Evolutionary conservation across 2,888 invertebrate genomes (phyloP).

Genomic region (Chaitophorus viminalis): DNA sequence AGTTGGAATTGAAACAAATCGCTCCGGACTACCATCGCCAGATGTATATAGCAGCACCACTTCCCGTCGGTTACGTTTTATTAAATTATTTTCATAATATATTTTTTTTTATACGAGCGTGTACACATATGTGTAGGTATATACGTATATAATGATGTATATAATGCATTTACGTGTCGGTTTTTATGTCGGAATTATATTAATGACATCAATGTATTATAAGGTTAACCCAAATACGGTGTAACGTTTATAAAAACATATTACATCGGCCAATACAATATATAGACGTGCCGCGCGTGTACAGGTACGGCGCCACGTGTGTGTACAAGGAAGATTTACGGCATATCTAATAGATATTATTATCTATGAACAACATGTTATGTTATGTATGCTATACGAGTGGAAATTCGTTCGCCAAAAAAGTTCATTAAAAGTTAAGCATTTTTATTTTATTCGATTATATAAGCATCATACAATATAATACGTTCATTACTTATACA

Average conservation of each 20-base stretch:
- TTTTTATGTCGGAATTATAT: constrained; percentile 28
- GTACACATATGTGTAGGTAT: background rate
- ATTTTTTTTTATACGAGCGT: background rate
- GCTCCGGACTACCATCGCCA: background rate
- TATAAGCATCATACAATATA: too few relatives aligned
- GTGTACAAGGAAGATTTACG: constrained; percentile 17
- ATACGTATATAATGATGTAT: background rate
- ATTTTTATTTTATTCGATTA: too few relatives aligned
- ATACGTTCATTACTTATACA: too few relatives aligned
- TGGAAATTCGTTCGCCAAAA: background rate
- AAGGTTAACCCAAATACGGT: constrained; percentile 29
- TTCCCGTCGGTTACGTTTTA: background rate
- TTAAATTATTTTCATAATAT: constrained; percentile 34
- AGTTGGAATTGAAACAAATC: constrained; percentile 32
- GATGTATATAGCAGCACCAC: too few relatives aligned
- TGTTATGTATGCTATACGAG: too few relatives aligned
- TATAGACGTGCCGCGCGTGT: too few relatives aligned
- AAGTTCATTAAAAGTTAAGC: background rate
- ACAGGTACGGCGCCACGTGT: background rate
- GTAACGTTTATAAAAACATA: constrained; percentile 34
- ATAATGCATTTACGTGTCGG: background rate
- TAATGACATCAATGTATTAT: constrained; percentile 23
- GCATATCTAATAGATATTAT: too few relatives aligned
- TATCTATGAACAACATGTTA: too few relatives aligned
- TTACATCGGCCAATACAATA: background rate